phyloP scores from a whole-genome alignment of 2,888 invertebrate genomes.

The Hipparchia sbordonii region DNA sequence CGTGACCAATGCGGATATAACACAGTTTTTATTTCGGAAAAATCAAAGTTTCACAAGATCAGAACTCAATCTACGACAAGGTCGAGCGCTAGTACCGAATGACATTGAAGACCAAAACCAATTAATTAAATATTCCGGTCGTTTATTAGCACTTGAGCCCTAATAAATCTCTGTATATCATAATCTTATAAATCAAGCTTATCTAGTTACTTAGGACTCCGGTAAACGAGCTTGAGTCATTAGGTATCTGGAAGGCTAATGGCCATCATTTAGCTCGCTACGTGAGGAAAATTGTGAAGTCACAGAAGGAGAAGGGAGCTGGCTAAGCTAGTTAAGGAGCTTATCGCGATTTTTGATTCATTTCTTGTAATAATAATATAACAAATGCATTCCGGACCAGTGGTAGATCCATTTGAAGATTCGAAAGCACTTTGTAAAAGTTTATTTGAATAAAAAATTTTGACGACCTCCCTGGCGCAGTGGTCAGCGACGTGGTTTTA shows the following conservation, averaged over 20 bases:
- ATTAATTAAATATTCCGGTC: constrained; percentile 11
- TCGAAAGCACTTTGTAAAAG: no score
- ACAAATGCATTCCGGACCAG: no score
- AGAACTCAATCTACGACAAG: no score
- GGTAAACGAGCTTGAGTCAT: constrained; percentile 9
- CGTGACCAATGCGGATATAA: no score
- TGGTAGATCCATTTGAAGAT: no score
- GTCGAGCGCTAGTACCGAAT: no score
- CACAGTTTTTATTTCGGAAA: no score
- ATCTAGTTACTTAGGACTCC: constrained; percentile 9
- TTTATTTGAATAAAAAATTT: no score
- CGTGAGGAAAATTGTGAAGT: constrained; percentile 8
- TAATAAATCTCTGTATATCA: constrained; percentile 17
- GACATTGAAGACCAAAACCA: not conserved
- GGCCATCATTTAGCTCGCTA: constrained; percentile 7
- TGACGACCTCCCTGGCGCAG: no score
- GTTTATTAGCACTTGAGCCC: not conserved
- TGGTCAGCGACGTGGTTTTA: no score
- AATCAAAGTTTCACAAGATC: no score
- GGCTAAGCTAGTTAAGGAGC: not conserved
- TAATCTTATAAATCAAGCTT: constrained; percentile 13
- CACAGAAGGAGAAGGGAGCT: not conserved
- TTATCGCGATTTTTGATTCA: not conserved
- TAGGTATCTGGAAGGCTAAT: constrained; percentile 5
- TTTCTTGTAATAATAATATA: no score